These are phyloP conservation scores for Hoplodrina blanda DNA, from an alignment of 2,888 invertebrate species.

Conservation along the genomic window DNA sequence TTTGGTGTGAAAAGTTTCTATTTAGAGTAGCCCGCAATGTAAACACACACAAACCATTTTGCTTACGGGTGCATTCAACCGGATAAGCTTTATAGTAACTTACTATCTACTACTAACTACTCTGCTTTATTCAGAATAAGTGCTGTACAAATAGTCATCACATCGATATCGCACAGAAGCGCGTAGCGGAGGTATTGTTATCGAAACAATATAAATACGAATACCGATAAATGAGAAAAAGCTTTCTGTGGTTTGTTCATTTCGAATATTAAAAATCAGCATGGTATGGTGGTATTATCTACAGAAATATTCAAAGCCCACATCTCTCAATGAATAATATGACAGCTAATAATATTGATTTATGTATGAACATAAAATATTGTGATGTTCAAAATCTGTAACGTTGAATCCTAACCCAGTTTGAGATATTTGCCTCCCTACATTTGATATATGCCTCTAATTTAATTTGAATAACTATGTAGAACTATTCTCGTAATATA, in stretches of 20 bases:
- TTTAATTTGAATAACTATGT: slow-evolving; percentile 16
- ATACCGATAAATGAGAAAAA: slow-evolving; percentile 30
- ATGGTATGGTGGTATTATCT: neutral
- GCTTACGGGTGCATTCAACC: no score
- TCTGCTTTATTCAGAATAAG: neutral
- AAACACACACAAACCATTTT: no score
- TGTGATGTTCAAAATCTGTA: slow-evolving; percentile 7
- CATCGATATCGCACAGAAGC: neutral
- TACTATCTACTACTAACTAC: neutral
- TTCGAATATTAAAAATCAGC: slow-evolving; percentile 17
- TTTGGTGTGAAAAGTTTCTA: no score
- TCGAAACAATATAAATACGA: neutral
- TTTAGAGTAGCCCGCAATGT: no score
- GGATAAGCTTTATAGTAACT: no score
- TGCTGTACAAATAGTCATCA: slow-evolving; percentile 11
- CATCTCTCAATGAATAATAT: neutral
- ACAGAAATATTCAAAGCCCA: neutral
- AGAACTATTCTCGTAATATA: slow-evolving; percentile 14
- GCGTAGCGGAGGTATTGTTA: neutral
- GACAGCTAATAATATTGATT: neutral
- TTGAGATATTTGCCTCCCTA: slow-evolving; percentile 8
- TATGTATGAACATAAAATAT: neutral
- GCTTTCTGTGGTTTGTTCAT: slow-evolving; percentile 16
- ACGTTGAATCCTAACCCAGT: neutral
- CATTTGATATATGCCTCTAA: slow-evolving; percentile 31